Percentiles rank a stretch among this genome's conserved stretches.
These are phyloP conservation scores for Python bivittatus DNA, from an alignment of 2,113 vertebrate species.

Conservation along the genomic window DNA sequence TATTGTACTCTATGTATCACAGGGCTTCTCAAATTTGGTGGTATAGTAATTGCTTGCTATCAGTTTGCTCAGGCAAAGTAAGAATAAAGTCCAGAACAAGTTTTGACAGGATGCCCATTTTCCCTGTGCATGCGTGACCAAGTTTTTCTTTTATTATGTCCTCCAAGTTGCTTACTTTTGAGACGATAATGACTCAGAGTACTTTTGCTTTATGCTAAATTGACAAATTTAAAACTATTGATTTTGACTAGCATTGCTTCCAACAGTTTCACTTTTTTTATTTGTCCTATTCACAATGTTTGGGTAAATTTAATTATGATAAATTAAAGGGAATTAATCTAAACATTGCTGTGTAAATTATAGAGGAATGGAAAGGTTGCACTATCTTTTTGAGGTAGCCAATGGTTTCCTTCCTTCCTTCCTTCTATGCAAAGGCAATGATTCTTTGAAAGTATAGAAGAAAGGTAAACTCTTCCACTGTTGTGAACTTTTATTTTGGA, in stretches of 20 bases:
- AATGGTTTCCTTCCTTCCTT: not conserved
- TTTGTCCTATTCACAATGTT: not conserved
- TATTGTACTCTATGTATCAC: not conserved
- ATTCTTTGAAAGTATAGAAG: not conserved
- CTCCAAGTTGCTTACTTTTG: not conserved
- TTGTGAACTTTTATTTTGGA: not conserved
- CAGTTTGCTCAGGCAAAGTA: not conserved
- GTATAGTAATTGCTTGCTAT: not conserved
- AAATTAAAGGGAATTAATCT: not conserved
- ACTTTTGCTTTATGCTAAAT: not conserved
- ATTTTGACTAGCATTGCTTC: not conserved
- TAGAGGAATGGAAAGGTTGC: not conserved
- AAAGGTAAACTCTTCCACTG: not conserved
- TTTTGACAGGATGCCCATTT: not conserved
- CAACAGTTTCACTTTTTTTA: not conserved
- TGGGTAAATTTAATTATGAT: not conserved
- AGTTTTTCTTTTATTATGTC: not conserved
- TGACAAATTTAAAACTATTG: not conserved
- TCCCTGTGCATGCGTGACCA: not conserved
- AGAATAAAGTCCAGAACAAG: not conserved
- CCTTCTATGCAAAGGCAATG: not conserved
- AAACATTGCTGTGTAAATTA: not conserved
- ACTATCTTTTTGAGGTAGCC: not conserved
- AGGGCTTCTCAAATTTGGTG: not conserved
- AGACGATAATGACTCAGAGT: not conserved